Evolutionary conservation across 2,888 invertebrate species (phyloP), one percentile per base, ranked within the genome.

Genomic region (Embidobia sp.): DNA sequence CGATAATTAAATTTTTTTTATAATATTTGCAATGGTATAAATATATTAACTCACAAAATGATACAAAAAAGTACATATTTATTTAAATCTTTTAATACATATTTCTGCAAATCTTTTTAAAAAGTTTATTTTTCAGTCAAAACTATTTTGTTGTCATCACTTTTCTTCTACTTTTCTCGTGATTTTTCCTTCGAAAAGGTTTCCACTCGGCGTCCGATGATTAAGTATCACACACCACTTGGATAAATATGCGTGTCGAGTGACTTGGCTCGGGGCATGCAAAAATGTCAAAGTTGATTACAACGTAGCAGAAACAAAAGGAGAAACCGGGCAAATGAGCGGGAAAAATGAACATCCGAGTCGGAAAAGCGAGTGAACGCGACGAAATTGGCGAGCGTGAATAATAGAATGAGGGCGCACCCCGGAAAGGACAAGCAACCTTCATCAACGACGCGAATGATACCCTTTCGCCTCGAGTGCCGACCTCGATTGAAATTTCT

Each of bases 401-500:
- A 67, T 46, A 61, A 55, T 27, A 42, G 48, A 70, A 59, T 40
- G 61, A 57, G 70, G 70, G 59, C 77, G 53, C 70, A 77, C 70
- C 70, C 70, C 77, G 70, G 70, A 72, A 77, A 72, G 48, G 53
- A 35, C 53, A 3, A 33, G 44, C 42, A 66, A 70, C 69, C 69
- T 76, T 76, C 69, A n/a, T n/a, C n/a, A n/a, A n/a, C n/a, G 63
- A 49, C 31, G 55, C 69, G 64, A 19, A n/a, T 49, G 48, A 57
- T 77, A 77, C 72, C 77, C 73, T 73, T 77, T 77, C 77, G 74
- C 73, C 74, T 51, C 11, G 27, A 48, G 11, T 8, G 22, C 31
- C 64, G 70, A 70, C 69, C 78, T 78, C 78, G 69, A 78, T 73
- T 69, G 73, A 66, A 78, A 78, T 74, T 69, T 74, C 78, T 78